Conservation (phyloP, 2,888 invertebrate species). For the Hoplodrina blanda region DNA sequence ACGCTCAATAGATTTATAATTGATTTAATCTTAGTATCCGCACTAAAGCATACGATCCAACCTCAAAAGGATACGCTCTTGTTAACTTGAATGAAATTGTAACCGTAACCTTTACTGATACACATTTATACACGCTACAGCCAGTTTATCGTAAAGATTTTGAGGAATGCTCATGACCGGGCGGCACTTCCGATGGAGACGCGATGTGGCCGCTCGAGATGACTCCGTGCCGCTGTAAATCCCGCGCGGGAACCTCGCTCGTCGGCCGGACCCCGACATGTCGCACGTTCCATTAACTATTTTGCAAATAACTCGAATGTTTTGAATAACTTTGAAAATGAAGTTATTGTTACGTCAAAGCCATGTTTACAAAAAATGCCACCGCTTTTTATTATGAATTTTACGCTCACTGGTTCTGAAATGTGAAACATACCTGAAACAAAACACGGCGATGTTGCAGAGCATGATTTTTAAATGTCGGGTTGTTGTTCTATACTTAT, state of each 20-base stretch:
- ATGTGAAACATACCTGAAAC: conserved; percentile 57
- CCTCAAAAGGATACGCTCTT: conserved; percentile 53
- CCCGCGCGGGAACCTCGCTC: conserved; percentile 46
- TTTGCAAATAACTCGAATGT: conserved; percentile 59
- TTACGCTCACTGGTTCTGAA: conserved; percentile 48
- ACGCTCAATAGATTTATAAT: conserved; percentile 58
- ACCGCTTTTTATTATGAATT: conserved; percentile 55
- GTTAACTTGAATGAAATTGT: conserved; percentile 57
- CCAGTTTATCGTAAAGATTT: conserved; percentile 73
- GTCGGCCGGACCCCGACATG: conserved; percentile 57
- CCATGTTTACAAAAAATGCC: conserved; percentile 58
- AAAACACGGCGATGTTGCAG: conserved; percentile 61
- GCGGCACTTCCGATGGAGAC: conserved; percentile 80
- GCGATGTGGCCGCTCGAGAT: conserved; percentile 61
- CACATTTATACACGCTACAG: conserved; percentile 66
- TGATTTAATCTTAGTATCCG: conserved; percentile 52
- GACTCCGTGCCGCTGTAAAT: conserved; percentile 61
- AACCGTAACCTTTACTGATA: conserved; percentile 63
- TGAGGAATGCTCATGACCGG: conserved; percentile 84
- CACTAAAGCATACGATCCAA: conserved; percentile 39
- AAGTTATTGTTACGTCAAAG: conserved; percentile 55
- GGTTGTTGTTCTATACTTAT: conserved; percentile 61
- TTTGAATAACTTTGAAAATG: conserved; percentile 54
- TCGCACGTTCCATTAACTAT: conserved; percentile 57
- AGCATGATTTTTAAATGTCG: conserved; percentile 67